These are phyloP conservation scores for Zapus hudsonius DNA, from an alignment of 2,113 vertebrate genomes.

Conservation along the genomic window DNA sequence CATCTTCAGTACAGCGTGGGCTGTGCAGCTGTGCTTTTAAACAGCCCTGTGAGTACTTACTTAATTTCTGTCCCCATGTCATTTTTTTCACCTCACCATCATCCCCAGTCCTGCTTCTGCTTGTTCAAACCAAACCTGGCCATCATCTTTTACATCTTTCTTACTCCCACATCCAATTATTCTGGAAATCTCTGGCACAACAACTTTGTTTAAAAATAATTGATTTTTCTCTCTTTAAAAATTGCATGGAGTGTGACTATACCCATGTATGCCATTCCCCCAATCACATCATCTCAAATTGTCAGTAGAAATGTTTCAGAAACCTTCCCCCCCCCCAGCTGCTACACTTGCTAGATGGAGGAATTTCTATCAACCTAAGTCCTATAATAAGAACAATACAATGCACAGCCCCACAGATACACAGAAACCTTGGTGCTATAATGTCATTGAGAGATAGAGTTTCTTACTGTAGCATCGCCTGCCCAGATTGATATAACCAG, in stretches of 20 bases:
- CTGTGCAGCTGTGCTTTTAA: not conserved
- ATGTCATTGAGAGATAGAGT: not conserved
- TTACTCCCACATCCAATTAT: not conserved
- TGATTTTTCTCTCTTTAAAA: not conserved
- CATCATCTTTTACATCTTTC: not conserved
- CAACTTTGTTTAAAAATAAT: not conserved
- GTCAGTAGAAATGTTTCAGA: not conserved
- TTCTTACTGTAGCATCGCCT: too few species aligned
- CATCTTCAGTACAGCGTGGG: not conserved
- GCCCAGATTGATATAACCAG: too few species aligned
- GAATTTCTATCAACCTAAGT: not conserved
- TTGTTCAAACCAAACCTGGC: not conserved
- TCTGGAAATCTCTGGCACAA: not conserved
- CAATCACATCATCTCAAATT: not conserved
- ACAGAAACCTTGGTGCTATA: not conserved
- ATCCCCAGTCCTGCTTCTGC: not conserved
- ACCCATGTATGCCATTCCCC: not conserved
- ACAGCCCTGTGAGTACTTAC: not conserved
- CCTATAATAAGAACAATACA: not conserved
- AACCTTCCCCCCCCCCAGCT: not conserved
- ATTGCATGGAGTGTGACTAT: not conserved
- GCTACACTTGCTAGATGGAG: not conserved
- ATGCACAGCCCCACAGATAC: too few species aligned
- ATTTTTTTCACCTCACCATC: not conserved
- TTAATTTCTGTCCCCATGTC: not conserved